Evolutionary conservation across 2,797 vertebrate species (phyloP).

Genomic region (Danio jaintianensis): DNA sequence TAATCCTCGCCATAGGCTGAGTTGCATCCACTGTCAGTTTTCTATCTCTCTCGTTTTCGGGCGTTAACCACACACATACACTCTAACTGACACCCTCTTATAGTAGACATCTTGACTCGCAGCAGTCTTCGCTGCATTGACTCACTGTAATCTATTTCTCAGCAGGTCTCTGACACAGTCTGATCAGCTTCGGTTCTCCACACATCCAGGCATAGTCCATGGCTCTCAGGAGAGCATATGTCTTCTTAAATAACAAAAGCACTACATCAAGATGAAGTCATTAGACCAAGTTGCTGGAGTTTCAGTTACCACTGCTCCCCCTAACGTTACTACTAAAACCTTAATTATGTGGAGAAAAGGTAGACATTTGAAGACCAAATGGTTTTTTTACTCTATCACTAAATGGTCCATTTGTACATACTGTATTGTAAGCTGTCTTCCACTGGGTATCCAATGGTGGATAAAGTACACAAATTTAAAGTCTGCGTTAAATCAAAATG

Average conservation of each 20-base stretch:
- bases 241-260: conserved; percentile 45
- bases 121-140: conserved; percentile 37
- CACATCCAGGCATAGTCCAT: conserved; percentile 42
- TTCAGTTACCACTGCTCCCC: conserved; percentile 29
- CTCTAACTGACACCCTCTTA: conserved; percentile 13
- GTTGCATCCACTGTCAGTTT: not conserved
- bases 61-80: conserved; percentile 17
- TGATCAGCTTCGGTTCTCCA: conserved; percentile 48
- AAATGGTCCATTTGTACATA: not conserved
- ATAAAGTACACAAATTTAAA: too few species aligned
- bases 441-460: not conserved
- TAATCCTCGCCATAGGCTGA: conserved; percentile 38
- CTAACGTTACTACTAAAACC: conserved; percentile 31
- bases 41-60: not conserved
- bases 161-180: conserved; percentile 48
- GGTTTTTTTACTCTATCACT: not conserved
- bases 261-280: conserved; percentile 36
- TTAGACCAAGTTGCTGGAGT: conserved; percentile 23
- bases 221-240: conserved; percentile 42
- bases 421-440: not conserved
- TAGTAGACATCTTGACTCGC: conserved; percentile 29
- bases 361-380: not conserved
- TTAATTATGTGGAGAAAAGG: conserved; percentile 30
- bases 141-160: conserved; percentile 49
- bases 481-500: too few species aligned